Evolutionary conservation across 2,113 vertebrate genomes (phyloP).

Genomic region (Calonectris borealis): DNA sequence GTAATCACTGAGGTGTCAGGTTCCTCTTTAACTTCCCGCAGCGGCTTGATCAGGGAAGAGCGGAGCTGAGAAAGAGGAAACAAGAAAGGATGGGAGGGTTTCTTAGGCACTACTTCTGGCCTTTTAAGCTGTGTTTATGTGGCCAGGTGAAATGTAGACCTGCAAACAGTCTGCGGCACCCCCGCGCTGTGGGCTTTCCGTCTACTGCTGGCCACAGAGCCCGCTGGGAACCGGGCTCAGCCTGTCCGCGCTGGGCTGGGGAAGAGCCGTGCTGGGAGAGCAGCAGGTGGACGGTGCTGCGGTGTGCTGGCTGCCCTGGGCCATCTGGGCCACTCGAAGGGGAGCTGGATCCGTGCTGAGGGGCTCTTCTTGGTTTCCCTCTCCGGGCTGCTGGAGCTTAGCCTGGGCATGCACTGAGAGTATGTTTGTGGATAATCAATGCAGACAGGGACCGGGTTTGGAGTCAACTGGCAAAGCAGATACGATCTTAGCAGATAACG

Average conservation of each 20-base stretch:
- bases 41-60: neutral
- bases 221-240: neutral
- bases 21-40: neutral
- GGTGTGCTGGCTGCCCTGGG: neutral
- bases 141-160: neutral
- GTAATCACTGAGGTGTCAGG: neutral
- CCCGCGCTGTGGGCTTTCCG: neutral
- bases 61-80: neutral
- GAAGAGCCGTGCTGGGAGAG: neutral
- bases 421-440: neutral
- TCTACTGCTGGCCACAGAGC: neutral
- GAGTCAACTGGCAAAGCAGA: neutral
- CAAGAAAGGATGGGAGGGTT: neutral
- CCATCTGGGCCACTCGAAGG: neutral
- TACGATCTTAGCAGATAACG: neutral
- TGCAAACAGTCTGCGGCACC: neutral
- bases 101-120: neutral
- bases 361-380: neutral
- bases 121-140: too few species aligned
- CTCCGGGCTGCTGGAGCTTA: neutral
- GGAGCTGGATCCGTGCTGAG: neutral
- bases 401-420: neutral
- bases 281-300: neutral
- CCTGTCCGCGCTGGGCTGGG: neutral
- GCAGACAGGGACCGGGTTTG: neutral